phyloP scores from a whole-genome alignment of 2,797 vertebrate genomes.

The Xenops minutus region DNA sequence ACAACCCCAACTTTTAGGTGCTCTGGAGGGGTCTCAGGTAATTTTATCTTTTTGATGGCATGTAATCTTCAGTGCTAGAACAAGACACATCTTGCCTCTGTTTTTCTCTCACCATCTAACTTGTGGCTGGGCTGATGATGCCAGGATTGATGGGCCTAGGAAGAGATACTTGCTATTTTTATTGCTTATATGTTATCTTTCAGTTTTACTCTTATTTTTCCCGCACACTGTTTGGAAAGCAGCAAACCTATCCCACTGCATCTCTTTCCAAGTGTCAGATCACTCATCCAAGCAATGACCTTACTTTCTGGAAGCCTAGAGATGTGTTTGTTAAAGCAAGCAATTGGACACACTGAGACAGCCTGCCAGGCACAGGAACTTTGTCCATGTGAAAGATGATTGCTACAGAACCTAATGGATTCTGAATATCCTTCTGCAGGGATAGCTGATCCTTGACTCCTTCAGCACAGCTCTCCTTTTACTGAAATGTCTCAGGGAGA shows the following conservation, averaged over 20 bases:
- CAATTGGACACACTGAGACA: slow-evolving; percentile 15
- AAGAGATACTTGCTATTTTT: slow-evolving; percentile 55
- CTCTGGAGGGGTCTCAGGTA: slow-evolving; percentile 33
- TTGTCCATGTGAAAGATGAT: slow-evolving; percentile 11
- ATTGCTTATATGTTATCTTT: slow-evolving; percentile 59
- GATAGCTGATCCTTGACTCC: neutral
- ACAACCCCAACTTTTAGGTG: slow-evolving; percentile 38
- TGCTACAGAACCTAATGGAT: neutral
- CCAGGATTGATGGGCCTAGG: slow-evolving; percentile 39
- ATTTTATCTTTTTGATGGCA: slow-evolving; percentile 58
- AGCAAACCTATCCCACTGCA: slow-evolving; percentile 29
- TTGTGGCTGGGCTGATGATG: slow-evolving; percentile 28
- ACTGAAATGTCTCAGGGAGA: neutral
- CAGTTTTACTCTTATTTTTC: slow-evolving; percentile 60
- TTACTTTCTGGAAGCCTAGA: slow-evolving; percentile 25
- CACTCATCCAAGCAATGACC: slow-evolving; percentile 51
- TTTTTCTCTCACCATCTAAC: slow-evolving; percentile 29
- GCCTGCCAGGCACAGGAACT: neutral
- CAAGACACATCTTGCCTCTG: slow-evolving; percentile 55
- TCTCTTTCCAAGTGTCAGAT: slow-evolving; percentile 46
- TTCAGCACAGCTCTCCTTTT: neutral
- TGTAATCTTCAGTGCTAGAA: slow-evolving; percentile 60
- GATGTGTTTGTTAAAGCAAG: slow-evolving; percentile 49
- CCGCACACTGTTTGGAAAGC: slow-evolving; percentile 11
- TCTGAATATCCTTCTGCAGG: neutral